Percentiles rank a stretch among this genome's conserved stretches.
phyloP scores from a whole-genome alignment of 2,797 vertebrate genomes.

The Phaenicophaeus curvirostris region DNA sequence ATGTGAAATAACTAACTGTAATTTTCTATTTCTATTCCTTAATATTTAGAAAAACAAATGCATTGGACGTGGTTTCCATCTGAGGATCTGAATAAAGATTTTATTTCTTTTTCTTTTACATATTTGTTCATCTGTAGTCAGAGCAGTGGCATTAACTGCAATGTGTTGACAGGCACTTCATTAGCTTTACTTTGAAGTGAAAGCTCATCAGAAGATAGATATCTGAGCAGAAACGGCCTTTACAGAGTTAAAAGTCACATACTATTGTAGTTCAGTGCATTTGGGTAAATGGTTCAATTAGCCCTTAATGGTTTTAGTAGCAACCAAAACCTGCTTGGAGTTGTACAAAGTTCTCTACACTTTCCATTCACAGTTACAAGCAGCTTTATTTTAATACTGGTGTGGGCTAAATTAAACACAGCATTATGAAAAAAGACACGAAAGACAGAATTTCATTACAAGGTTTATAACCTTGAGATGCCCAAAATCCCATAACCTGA shows the following conservation, averaged over 20 bases:
- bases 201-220: slow-evolving; percentile 9
- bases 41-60: neutral
- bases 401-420: neutral
- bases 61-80: neutral
- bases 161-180: slow-evolving; percentile 15
- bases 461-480: neutral
- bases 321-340: neutral
- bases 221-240: neutral
- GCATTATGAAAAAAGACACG: neutral
- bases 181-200: slow-evolving; percentile 57
- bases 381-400: neutral
- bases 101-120: neutral
- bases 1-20: neutral
- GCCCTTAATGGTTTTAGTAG: neutral
- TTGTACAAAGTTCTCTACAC: neutral
- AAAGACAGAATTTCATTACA: neutral
- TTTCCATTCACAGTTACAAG: neutral
- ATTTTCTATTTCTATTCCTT: neutral
- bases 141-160: slow-evolving; percentile 1
- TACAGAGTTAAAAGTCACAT: neutral
- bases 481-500: neutral
- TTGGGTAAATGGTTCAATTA: neutral
- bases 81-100: neutral
- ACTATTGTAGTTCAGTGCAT: neutral
- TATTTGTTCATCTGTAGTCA: neutral